Conservation (phyloP, 1,140 invertebrate species). For the Formica exsecta region DNA sequence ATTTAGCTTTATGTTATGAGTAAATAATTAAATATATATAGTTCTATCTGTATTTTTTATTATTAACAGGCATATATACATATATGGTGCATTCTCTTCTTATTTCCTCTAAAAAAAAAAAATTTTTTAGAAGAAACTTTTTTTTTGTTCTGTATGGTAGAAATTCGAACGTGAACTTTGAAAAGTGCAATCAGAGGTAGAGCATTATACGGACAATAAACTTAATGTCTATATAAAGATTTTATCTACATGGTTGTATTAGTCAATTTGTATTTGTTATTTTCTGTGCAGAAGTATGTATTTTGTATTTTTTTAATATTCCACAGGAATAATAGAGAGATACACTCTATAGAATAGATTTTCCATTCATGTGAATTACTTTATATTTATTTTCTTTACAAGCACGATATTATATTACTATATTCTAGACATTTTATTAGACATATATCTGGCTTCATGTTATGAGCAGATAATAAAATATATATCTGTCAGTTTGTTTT, state of each 20-base stretch:
- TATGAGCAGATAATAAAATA: conserved; percentile 18
- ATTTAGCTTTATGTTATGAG: conserved; percentile 10
- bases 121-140: background rate
- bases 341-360: background rate
- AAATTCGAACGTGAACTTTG: background rate
- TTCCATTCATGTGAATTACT: background rate
- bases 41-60: background rate
- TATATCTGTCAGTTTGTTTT: background rate
- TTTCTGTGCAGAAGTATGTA: background rate
- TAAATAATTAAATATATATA: conserved; percentile 31
- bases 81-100: too few species aligned
- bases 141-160: background rate
- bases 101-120: background rate
- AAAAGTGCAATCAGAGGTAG: background rate
- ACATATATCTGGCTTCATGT: conserved; percentile 17
- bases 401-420: background rate
- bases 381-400: conserved; percentile 34
- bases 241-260: background rate
- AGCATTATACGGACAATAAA: background rate
- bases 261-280: background rate
- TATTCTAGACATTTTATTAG: conserved; percentile 23
- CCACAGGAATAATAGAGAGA: background rate
- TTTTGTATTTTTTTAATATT: background rate
- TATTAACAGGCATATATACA: background rate
- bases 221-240: background rate